phyloP scores from a whole-genome alignment of 2,113 vertebrate species.

The Todiramphus saurophagus region DNA sequence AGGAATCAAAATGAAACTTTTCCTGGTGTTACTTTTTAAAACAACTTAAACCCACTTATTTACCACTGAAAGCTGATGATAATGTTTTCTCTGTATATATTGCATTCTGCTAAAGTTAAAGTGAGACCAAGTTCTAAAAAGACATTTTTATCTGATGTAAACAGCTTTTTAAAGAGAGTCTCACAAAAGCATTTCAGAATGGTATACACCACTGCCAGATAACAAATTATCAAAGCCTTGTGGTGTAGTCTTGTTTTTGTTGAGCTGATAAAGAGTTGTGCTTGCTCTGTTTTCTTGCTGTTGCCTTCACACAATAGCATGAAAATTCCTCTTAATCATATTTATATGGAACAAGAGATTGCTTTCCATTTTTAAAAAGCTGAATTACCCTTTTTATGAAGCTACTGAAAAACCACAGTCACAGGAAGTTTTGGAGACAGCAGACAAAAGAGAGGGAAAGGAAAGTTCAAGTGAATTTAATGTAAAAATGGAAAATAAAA shows the following conservation, averaged over 20 bases:
- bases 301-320: background rate
- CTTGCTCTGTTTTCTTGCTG: background rate
- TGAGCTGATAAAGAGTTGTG: background rate
- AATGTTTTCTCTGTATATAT: background rate
- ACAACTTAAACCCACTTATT: background rate
- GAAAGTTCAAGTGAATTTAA: background rate
- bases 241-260: background rate
- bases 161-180: background rate
- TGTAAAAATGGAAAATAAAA: background rate
- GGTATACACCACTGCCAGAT: background rate
- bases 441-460: background rate
- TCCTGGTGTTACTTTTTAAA: background rate
- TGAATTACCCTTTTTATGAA: background rate
- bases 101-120: background rate
- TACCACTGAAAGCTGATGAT: background rate
- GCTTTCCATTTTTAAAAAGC: background rate
- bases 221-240: background rate
- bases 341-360: background rate
- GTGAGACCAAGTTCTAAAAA: background rate
- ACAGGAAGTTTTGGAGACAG: background rate
- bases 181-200: background rate
- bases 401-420: background rate
- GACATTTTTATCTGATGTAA: background rate
- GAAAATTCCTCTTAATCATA: background rate
- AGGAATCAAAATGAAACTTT: background rate